Percentiles rank a stretch among this genome's conserved stretches.
Conservation (phyloP, 2,113 vertebrate genomes). For the Nyctereutes procyonoides region DNA sequence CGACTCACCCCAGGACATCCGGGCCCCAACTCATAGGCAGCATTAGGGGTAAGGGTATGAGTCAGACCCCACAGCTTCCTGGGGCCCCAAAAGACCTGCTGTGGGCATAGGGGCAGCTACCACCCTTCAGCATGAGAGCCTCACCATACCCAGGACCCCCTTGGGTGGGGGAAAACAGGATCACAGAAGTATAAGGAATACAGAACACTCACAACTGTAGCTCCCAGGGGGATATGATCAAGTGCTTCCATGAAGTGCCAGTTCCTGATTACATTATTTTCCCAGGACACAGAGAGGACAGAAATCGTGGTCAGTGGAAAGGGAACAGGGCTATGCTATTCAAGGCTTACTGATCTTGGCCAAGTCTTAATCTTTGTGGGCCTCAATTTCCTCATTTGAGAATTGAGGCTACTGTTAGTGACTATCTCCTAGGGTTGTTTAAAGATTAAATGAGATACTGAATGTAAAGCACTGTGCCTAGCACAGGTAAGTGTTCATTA, state of each 20-base stretch:
- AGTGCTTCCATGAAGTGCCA: not conserved
- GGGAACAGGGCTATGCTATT: not conserved
- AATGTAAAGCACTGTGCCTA: not conserved
- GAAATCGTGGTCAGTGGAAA: not conserved
- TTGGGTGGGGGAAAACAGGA: not conserved
- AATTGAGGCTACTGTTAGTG: not conserved
- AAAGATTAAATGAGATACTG: not conserved
- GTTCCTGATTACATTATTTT: not conserved
- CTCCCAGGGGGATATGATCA: not conserved
- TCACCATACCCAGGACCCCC: not conserved
- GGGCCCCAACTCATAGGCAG: slow-evolving; percentile 43
- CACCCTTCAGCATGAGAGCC: not conserved
- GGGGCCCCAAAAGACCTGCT: slow-evolving; percentile 35
- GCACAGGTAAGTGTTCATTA: not conserved
- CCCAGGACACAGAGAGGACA: not conserved
- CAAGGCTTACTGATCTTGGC: not conserved
- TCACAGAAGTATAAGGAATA: not conserved
- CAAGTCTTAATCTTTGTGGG: not conserved
- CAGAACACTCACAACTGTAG: not conserved
- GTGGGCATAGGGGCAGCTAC: slow-evolving; percentile 26
- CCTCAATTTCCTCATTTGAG: slow-evolving; percentile 23
- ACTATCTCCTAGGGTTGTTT: not conserved
- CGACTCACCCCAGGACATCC: slow-evolving; percentile 55
- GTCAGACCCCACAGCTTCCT: slow-evolving; percentile 68
- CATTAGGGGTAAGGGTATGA: slow-evolving; percentile 51